Evolutionary conservation across 2,113 vertebrate species (phyloP).

Genomic region (Channa maculata): DNA sequence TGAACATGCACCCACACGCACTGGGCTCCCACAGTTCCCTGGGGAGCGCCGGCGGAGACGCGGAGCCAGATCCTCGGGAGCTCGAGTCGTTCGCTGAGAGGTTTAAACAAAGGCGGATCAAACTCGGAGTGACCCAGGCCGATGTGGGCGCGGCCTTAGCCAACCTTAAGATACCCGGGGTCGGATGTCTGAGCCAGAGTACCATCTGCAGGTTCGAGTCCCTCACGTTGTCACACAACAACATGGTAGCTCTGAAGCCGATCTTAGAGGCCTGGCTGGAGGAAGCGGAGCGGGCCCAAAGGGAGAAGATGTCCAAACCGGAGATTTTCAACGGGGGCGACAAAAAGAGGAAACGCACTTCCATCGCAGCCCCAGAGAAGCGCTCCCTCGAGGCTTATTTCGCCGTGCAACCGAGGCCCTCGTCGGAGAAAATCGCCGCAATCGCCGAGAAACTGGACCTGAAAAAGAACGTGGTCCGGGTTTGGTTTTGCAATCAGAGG

Average conservation of each 20-base stretch:
- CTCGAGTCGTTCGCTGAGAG: constrained; percentile 94
- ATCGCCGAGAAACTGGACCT: constrained; percentile 95
- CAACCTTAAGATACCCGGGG: constrained; percentile 94
- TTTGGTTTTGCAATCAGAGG: constrained; percentile 96
- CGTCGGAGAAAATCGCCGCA: constrained; percentile 93
- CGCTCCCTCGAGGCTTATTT: constrained; percentile 94
- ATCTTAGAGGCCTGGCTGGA: constrained; percentile 95
- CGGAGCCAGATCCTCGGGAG: constrained; percentile 92
- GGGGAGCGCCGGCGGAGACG: constrained; percentile 79
- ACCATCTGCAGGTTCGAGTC: constrained; percentile 96
- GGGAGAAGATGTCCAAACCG: constrained; percentile 93
- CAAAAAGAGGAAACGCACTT: constrained; percentile 93
- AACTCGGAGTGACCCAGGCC: constrained; percentile 93
- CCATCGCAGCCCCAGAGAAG: constrained; percentile 93
- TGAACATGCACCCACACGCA: constrained; percentile 90
- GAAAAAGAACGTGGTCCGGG: constrained; percentile 95
- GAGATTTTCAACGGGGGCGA: constrained; percentile 91
- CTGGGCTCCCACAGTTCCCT: constrained; percentile 85
- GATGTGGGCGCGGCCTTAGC: constrained; percentile 92
- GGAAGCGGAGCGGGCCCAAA: constrained; percentile 92
- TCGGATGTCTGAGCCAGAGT: constrained; percentile 94
- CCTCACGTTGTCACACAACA: constrained; percentile 94
- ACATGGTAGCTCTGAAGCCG: constrained; percentile 96
- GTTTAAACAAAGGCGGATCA: constrained; percentile 94
- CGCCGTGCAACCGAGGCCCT: constrained; percentile 91